phyloP scores from a whole-genome alignment of 1,140 invertebrate species.

The Lepidurus apus region DNA sequence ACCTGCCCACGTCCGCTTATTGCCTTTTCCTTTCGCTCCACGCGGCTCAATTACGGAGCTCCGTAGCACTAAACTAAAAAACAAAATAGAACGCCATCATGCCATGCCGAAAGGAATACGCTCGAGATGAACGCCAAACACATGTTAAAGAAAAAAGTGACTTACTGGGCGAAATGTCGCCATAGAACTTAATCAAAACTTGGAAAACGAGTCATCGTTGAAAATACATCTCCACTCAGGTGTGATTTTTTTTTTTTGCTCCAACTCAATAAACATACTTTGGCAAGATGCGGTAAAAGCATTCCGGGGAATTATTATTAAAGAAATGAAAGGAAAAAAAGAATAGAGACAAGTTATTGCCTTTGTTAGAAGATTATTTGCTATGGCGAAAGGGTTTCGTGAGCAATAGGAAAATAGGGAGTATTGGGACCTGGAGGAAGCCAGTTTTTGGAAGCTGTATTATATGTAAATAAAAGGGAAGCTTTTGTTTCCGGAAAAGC shows the following conservation, averaged over 20 bases:
- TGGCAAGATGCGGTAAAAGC: not conserved
- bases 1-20: conserved; percentile 20
- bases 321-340: not conserved
- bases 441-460: not conserved
- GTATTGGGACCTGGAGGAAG: not conserved
- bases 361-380: not conserved
- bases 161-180: not conserved
- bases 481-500: not conserved
- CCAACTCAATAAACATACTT: not conserved
- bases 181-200: not conserved
- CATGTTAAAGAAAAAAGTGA: not conserved
- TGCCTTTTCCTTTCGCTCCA: conserved; percentile 17
- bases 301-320: not conserved
- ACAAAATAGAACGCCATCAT: not conserved
- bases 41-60: not conserved
- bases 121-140: conserved; percentile 8
- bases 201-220: not conserved
- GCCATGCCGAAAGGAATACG: not conserved
- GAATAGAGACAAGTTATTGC: not conserved
- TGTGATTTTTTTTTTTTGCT: not conserved
- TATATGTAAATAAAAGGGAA: not conserved
- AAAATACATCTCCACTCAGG: not conserved
- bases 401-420: not conserved
- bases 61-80: not conserved
- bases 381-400: not conserved